Percentiles rank a stretch among this genome's conserved stretches.
These are phyloP conservation scores for Zaprionus kolodkinae DNA, from an alignment of 1,140 invertebrate species.

Conservation along the genomic window DNA sequence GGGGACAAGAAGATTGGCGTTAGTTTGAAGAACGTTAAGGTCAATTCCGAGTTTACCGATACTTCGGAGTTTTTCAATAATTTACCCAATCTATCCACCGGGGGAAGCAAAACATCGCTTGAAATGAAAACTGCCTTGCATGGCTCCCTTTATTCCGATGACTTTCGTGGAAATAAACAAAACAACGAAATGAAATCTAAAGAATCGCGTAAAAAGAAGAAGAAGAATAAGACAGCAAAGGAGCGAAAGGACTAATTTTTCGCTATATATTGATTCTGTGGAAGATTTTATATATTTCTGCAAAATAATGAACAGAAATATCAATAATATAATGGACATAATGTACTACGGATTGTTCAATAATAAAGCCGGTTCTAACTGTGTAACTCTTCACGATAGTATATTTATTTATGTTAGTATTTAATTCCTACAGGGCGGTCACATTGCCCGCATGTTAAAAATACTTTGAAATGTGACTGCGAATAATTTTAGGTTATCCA, in stretches of 20 bases:
- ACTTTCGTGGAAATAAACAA: background rate
- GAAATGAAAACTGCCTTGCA: too few relatives aligned
- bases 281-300: background rate
- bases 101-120: background rate
- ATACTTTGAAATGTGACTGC: background rate
- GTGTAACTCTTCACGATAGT: too few relatives aligned
- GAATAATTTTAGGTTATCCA: background rate
- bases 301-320: background rate
- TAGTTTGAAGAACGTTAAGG: background rate
- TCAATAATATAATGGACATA: too few relatives aligned
- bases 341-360: too few relatives aligned
- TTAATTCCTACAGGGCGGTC: background rate
- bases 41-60: constrained; percentile 3
- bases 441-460: background rate
- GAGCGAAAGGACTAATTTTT: background rate
- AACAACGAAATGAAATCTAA: background rate
- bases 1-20: background rate
- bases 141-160: background rate
- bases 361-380: too few relatives aligned
- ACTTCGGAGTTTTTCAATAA: constrained; percentile 8
- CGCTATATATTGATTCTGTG: too few relatives aligned
- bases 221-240: background rate
- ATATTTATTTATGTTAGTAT: too few relatives aligned
- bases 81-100: background rate
- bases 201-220: background rate